Conservation (phyloP, 1,140 invertebrate genomes). For the Diorhabda sublineata region DNA sequence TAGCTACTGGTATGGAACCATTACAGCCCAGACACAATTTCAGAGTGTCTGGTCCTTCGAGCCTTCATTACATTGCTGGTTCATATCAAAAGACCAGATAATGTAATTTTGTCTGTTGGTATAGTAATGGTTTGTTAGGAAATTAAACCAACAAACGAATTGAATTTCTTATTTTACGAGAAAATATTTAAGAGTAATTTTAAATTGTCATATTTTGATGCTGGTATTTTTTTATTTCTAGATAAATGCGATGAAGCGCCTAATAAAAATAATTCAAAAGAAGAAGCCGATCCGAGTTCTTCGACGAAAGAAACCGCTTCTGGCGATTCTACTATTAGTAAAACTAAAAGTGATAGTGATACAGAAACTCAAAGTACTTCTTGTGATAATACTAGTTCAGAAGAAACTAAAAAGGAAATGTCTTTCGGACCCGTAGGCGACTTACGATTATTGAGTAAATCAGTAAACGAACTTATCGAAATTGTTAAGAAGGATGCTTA, state of each 20-base stretch:
- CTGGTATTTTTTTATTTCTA: constrained; percentile 4
- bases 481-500: constrained; percentile 39
- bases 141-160: too few relatives aligned
- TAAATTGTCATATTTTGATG: neutral
- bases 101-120: too few relatives aligned
- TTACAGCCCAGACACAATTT: too few relatives aligned
- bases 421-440: constrained; percentile 28
- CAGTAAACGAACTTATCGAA: constrained; percentile 40
- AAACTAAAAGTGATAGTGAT: constrained; percentile 33
- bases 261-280: constrained; percentile 18
- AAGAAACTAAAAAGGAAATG: constrained; percentile 26
- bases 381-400: constrained; percentile 29
- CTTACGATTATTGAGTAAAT: constrained; percentile 38
- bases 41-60: too few relatives aligned
- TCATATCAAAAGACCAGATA: too few relatives aligned
- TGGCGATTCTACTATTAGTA: constrained; percentile 2
- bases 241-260: constrained; percentile 18
- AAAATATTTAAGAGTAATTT: too few relatives aligned
- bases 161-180: too few relatives aligned
- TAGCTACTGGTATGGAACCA: too few relatives aligned
- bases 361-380: constrained; percentile 35
- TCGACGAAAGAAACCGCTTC: constrained; percentile 4
- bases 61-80: too few relatives aligned
- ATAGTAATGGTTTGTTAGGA: too few relatives aligned
- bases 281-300: constrained; percentile 9